phyloP scores from a whole-genome alignment of 2,113 vertebrate species.

The Hippocampus abdominalis region DNA sequence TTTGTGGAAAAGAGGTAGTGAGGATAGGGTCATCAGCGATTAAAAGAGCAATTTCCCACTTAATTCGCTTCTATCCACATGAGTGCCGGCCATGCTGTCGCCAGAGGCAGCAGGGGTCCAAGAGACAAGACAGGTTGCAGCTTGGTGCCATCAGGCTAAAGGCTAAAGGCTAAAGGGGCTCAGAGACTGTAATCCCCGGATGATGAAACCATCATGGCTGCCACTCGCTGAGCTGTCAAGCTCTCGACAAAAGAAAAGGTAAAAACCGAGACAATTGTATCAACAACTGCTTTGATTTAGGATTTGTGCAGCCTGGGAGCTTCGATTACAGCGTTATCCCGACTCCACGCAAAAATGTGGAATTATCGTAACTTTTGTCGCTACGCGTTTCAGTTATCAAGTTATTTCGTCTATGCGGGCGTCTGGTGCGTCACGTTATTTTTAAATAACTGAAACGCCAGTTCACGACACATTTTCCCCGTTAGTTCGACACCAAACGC shows the following conservation, averaged over 20 bases:
- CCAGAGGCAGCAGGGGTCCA: not conserved
- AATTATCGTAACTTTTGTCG: slow-evolving; percentile 38
- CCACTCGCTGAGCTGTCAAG: slow-evolving; percentile 75
- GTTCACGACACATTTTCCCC: not conserved
- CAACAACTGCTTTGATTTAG: not conserved
- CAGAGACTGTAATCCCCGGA: slow-evolving; percentile 68
- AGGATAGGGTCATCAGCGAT: too few species aligned
- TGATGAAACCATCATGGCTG: slow-evolving; percentile 73
- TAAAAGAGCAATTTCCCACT: too few species aligned
- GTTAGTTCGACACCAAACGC: not conserved
- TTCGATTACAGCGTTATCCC: slow-evolving; percentile 5
- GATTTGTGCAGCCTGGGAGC: fast-evolving
- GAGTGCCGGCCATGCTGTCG: too few species aligned
- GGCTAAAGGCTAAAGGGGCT: slow-evolving; percentile 59
- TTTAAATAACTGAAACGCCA: slow-evolving; percentile 39
- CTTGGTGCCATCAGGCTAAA: slow-evolving; percentile 47
- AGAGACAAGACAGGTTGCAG: not conserved
- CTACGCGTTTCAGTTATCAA: slow-evolving; percentile 36
- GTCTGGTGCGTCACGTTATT: slow-evolving; percentile 53
- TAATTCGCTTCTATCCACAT: too few species aligned
- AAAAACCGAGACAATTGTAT: slow-evolving; percentile 33
- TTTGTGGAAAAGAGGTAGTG: too few species aligned
- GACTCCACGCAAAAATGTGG: not conserved
- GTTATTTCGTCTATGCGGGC: slow-evolving; percentile 55
- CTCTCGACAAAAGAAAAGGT: slow-evolving; percentile 65